Percentiles rank a stretch among this genome's conserved stretches.
Conservation (phyloP, 2,888 invertebrate species). For the Subacronicta megacephala region DNA sequence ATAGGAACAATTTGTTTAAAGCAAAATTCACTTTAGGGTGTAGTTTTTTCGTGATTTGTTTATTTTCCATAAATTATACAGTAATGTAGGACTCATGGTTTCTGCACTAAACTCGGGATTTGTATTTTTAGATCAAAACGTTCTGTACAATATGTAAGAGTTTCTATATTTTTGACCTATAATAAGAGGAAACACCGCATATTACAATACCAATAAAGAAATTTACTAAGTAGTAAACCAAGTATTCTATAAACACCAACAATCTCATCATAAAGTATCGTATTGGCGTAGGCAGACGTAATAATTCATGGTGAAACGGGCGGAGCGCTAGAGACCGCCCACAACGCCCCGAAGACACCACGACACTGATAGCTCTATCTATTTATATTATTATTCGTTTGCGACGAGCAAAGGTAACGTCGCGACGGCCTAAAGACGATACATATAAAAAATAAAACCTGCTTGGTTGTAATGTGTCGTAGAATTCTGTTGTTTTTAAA, state of each 20-base stretch:
- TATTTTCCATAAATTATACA: no score
- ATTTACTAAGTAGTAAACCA: not conserved
- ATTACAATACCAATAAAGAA: no score
- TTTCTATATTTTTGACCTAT: no score
- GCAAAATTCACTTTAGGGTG: no score
- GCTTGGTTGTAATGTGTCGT: conserved; percentile 7
- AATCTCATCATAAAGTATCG: conserved; percentile 1
- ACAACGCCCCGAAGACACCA: conserved; percentile 37
- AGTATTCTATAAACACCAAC: conserved; percentile 1
- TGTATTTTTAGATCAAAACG: no score
- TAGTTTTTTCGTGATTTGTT: no score
- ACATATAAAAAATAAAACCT: conserved; percentile 17
- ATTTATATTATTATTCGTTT: conserved; percentile 25
- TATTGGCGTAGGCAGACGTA: conserved; percentile 14
- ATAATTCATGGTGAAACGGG: conserved; percentile 37
- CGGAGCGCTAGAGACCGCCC: conserved; percentile 40
- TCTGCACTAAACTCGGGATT: no score
- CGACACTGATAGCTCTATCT: conserved; percentile 32
- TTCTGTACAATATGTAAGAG: no score
- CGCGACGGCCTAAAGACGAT: not conserved
- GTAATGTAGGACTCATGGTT: no score
- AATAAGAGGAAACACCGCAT: no score
- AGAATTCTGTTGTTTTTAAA: no score
- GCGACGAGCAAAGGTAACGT: conserved; percentile 16
- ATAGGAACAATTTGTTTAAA: no score